Evolutionary conservation across 1,140 invertebrate genomes (phyloP).

Genomic region (Eurosta solidaginis): DNA sequence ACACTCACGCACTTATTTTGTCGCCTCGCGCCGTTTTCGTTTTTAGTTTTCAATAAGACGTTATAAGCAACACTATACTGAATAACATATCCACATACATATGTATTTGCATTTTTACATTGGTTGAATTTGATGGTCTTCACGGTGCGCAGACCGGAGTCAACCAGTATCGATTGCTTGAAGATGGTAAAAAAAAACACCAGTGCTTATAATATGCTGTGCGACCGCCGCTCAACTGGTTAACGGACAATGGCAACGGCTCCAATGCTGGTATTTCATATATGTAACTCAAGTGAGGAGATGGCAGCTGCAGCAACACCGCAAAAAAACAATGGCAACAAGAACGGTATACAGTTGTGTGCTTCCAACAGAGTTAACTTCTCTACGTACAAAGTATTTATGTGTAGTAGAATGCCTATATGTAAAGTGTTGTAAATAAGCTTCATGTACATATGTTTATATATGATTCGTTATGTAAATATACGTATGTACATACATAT

Average conservation of each 20-base stretch:
- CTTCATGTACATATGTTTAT: too few species aligned
- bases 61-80: not conserved
- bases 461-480: too few species aligned
- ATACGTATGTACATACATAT: not conserved
- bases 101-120: not conserved
- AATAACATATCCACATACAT: not conserved
- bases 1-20: not conserved
- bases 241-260: conserved; percentile 19
- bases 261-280: too few species aligned
- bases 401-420: too few species aligned
- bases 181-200: not conserved
- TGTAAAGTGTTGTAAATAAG: too few species aligned
- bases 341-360: not conserved
- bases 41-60: not conserved
- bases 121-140: conserved; percentile 21
- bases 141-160: conserved; percentile 3
- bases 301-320: too few species aligned
- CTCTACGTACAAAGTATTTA: too few species aligned
- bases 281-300: too few species aligned
- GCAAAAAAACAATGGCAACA: too few species aligned
- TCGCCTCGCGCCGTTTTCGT: not conserved
- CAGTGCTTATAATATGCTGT: not conserved
- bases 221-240: not conserved
- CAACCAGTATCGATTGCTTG: not conserved
- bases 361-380: not conserved